Evolutionary conservation across 1,140 invertebrate genomes (phyloP), one percentile per base, ranked within the genome.

Genomic region (Samia ricini): DNA sequence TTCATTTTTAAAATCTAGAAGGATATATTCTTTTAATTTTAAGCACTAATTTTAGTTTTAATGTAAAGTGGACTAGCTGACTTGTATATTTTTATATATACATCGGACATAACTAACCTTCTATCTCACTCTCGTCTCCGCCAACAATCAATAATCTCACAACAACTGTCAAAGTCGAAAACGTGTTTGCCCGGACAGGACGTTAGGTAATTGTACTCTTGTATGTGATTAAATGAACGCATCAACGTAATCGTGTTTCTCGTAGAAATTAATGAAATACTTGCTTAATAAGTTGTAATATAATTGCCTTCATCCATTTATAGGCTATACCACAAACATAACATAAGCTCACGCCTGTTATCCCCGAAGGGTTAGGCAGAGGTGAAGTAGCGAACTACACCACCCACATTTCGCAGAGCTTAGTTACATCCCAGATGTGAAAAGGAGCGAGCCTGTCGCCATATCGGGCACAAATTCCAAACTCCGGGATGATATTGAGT

Each of bases 91-190:
- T 15, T n/a, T n/a, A n/a, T n/a, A n/a, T 15, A 15, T 42, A 3
- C 7, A 10, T 42, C 33, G 33, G 4, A 42, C 15, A 42, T 42
- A 26, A 8, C 26, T 26, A 12, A 42, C 33, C n/a, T 42, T 42
- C 33, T 15, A 4, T 42, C 33, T 42, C 33, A 15, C 33, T 42
- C 33, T 42, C 10, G 33, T 42, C 33, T 42, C 33, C 33, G 12
- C 33, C 33, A 15, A 42, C 33, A 55, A 55, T 55, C 52, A 55
- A 55, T 55, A 55, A 42, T 42, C n/a, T n/a, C 52, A 55, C 33
- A 55, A 55, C 52, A 23, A 23, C 20, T 23, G 52, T 21, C 52
- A 55, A 55, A 55, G 20, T 24, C 10, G 10, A 52, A 52, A 52
- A 42, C 33, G 33, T 42, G 33, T 42, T 42, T 42, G 7, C 33